Evolutionary conservation across 2,797 vertebrate genomes (phyloP).

Genomic region (Sardinella longiceps): DNA sequence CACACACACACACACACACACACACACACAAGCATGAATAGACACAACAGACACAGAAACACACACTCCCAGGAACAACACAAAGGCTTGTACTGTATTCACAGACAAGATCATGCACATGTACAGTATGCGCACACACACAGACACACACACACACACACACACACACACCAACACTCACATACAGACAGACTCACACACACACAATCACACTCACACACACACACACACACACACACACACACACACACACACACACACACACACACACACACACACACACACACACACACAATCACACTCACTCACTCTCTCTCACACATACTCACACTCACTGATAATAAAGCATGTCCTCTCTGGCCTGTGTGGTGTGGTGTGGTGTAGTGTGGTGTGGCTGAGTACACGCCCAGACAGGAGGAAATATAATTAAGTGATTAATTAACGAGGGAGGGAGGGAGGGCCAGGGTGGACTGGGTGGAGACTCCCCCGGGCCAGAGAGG

Average conservation of each 20-base stretch:
- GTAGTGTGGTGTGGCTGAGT: slow-evolving; percentile 16
- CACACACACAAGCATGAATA: too few species aligned
- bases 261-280: too few species aligned
- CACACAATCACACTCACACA: not conserved
- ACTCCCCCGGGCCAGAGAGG: slow-evolving; percentile 42
- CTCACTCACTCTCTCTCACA: not conserved
- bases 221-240: too few species aligned
- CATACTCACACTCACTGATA: not conserved
- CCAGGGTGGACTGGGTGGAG: slow-evolving; percentile 32
- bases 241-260: not conserved
- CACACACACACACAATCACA: not conserved
- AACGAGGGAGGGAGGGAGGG: slow-evolving; percentile 29
- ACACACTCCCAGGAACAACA: not conserved
- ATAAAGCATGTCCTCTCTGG: too few species aligned
- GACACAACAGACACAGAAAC: not conserved
- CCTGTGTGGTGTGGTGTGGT: too few species aligned
- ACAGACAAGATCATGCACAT: not conserved
- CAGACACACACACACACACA: too few species aligned
- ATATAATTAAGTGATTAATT: slow-evolving; percentile 51
- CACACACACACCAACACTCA: not conserved
- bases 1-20: not conserved
- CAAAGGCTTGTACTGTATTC: not conserved
- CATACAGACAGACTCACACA: too few species aligned
- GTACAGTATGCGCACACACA: not conserved
- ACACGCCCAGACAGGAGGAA: slow-evolving; percentile 36